Evolutionary conservation across 2,888 invertebrate species (phyloP).

Genomic region (Teinopalpus imperialis): DNA sequence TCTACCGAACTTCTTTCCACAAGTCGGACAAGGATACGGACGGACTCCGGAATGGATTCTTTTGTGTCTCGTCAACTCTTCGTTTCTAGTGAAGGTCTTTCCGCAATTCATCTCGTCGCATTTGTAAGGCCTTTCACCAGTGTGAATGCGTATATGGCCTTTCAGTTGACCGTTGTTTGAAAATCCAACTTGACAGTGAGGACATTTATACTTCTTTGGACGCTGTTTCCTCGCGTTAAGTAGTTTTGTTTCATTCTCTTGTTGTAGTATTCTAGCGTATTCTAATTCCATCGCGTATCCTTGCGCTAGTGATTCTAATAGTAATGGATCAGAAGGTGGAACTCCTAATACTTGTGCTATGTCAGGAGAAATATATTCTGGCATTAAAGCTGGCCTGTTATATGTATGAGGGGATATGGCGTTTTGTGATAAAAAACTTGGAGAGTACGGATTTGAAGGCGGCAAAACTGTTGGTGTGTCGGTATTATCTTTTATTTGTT

Average conservation of each 20-base stretch:
- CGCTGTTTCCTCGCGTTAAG: conserved; percentile 87
- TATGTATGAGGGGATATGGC: conserved; percentile 34
- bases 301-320: conserved; percentile 76
- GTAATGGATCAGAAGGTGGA: conserved; percentile 68
- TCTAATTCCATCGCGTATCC: conserved; percentile 85
- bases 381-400: conserved; percentile 46
- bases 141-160: conserved; percentile 95
- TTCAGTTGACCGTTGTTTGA: conserved; percentile 97
- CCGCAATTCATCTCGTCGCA: conserved; percentile 93
- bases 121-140: conserved; percentile 94
- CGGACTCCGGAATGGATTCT: conserved; percentile 93
- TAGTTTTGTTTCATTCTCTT: conserved; percentile 86
- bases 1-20: conserved; percentile 95
- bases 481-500: conserved; percentile 21
- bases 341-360: conserved; percentile 73
- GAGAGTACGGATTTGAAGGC: conserved; percentile 31
- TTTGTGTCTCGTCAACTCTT: conserved; percentile 95
- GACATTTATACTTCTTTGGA: conserved; percentile 95
- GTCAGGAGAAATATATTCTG: conserved; percentile 68
- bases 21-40: conserved; percentile 92
- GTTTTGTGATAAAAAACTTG: conserved; percentile 20
- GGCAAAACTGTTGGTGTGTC: conserved; percentile 28
- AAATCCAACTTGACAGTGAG: conserved; percentile 94
- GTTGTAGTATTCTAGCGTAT: conserved; percentile 86
- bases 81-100: conserved; percentile 95